These are phyloP conservation scores for Podarcis lilfordi DNA, from an alignment of 2,797 vertebrate genomes.

Conservation along the genomic window DNA sequence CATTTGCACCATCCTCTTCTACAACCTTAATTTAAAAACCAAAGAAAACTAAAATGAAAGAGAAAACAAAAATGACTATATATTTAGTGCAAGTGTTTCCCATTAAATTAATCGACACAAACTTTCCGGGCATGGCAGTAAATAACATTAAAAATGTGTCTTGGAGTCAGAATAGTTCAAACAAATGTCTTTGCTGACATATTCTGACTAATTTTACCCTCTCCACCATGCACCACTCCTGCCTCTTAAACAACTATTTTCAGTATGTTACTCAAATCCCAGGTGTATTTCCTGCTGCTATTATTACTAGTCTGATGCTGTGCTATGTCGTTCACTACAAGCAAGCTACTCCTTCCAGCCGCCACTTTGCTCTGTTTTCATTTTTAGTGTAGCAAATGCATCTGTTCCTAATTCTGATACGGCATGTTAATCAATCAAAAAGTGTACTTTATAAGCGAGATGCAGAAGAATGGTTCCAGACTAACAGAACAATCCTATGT, in stretches of 20 bases:
- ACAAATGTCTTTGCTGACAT: not conserved
- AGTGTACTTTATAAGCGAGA: too few species aligned
- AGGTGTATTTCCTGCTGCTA: not conserved
- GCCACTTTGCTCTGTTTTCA: not conserved
- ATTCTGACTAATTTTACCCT: slow-evolving; percentile 5
- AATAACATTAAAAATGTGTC: not conserved
- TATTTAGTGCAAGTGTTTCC: not conserved
- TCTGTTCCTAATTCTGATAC: not conserved
- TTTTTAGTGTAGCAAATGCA: not conserved
- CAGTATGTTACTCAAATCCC: not conserved
- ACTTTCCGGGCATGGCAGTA: not conserved
- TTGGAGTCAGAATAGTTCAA: not conserved
- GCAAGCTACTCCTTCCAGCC: not conserved
- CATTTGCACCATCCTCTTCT: not conserved
- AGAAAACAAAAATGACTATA: not conserved
- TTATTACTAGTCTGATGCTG: not conserved
- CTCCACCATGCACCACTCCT: not conserved
- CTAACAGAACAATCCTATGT: too few species aligned
- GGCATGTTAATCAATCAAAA: too few species aligned
- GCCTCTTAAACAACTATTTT: not conserved
- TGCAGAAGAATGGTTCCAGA: too few species aligned
- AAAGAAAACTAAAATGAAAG: not conserved
- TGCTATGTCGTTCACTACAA: not conserved
- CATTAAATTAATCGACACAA: not conserved
- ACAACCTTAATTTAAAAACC: not conserved